A percentile compares a stretch with the other conserved stretches of the same genome.
Evolutionary conservation across 1,140 invertebrate genomes (phyloP).

Genomic region (Aleiodes sp.): DNA sequence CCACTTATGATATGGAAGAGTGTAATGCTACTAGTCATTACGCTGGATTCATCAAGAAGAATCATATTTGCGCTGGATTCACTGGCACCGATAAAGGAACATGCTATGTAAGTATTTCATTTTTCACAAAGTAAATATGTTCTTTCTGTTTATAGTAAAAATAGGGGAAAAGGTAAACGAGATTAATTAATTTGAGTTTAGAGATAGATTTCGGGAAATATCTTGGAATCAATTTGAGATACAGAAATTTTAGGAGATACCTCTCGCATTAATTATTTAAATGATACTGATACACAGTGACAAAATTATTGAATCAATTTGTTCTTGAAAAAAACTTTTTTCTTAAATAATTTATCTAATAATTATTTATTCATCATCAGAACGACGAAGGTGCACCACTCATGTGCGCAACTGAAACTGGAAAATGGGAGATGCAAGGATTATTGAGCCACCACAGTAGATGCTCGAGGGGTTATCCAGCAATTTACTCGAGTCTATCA

Average conservation of each 20-base stretch:
- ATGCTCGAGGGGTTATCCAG: conserved; percentile 70
- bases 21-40: conserved; percentile 73
- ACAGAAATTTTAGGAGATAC: no score
- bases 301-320: background rate
- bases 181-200: no score
- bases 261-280: no score
- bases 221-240: no score
- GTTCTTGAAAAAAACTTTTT: no score
- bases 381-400: conserved; percentile 74
- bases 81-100: conserved; percentile 68
- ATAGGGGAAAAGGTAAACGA: background rate
- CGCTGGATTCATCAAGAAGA: conserved; percentile 67
- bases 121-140: no score
- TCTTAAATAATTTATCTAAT: background rate
- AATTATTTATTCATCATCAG: conserved; percentile 57
- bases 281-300: background rate
- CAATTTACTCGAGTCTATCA: conserved; percentile 66
- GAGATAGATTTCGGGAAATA: no score
- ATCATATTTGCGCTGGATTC: conserved; percentile 71
- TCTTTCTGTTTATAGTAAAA: no score
- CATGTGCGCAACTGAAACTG: conserved; percentile 70
- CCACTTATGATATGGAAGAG: conserved; percentile 66
- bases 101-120: conserved; percentile 68
- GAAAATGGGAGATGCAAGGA: conserved; percentile 71
- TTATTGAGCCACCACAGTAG: conserved; percentile 70